A percentile compares a stretch with the other conserved stretches of the same genome.
phyloP scores from a whole-genome alignment of 23 tunicate genomes.

The Halocynthia aurantium region DNA sequence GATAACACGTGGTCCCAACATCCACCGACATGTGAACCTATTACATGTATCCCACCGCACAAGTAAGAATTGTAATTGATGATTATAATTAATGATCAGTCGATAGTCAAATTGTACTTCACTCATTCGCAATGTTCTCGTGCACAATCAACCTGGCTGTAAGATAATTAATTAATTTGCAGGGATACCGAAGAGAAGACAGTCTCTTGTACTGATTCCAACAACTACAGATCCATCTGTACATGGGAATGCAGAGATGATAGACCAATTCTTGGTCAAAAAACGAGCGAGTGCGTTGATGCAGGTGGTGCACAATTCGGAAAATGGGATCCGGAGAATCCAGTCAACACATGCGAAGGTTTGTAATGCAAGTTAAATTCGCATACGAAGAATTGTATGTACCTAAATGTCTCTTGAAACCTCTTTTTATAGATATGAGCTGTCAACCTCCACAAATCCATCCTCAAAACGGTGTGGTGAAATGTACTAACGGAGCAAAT shows the following conservation, averaged over 20 bases:
- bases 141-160: not conserved
- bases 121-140: too few relatives aligned
- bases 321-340: constrained; percentile 14
- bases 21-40: constrained; percentile 29
- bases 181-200: constrained; percentile 10
- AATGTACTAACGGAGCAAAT: constrained; percentile 28
- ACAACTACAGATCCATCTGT: constrained; percentile 28
- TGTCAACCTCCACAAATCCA: constrained; percentile 39
- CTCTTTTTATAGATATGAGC: not conserved
- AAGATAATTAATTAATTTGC: not conserved
- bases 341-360: constrained; percentile 13
- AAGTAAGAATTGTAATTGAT: not conserved
- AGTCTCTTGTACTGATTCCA: constrained; percentile 12
- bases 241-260: constrained; percentile 30
- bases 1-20: constrained; percentile 24
- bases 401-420: too few relatives aligned
- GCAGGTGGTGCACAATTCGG: constrained; percentile 14
- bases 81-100: not conserved
- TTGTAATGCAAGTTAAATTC: not conserved
- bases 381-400: not conserved
- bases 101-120: not conserved
- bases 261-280: constrained; percentile 8
- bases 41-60: constrained; percentile 26
- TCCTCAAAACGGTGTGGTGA: constrained; percentile 32
- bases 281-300: constrained; percentile 15